phyloP scores from a whole-genome alignment of 2,888 invertebrate genomes.

The Melitaea athalia region DNA sequence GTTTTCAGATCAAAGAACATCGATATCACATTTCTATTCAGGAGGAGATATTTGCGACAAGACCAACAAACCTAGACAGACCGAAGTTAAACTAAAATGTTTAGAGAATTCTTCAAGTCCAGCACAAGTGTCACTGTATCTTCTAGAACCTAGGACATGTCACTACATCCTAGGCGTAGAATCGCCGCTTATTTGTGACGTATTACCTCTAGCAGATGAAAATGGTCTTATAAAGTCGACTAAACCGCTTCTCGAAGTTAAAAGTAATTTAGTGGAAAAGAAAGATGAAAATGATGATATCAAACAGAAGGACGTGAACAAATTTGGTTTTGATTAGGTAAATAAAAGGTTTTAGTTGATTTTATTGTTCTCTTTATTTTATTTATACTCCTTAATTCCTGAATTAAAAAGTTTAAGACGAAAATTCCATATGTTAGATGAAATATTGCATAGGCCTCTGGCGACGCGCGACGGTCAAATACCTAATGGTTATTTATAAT shows the following conservation, averaged over 20 bases:
- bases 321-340: slow-evolving; percentile 60
- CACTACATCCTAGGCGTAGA: slow-evolving; percentile 98
- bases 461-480: no score
- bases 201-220: slow-evolving; percentile 90
- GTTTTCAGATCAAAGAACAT: slow-evolving; percentile 81
- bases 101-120: slow-evolving; percentile 86
- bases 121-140: slow-evolving; percentile 92
- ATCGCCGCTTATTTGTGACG: slow-evolving; percentile 93
- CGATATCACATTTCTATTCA: slow-evolving; percentile 93
- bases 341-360: slow-evolving; percentile 31
- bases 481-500: no score
- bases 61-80: slow-evolving; percentile 88
- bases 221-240: slow-evolving; percentile 84
- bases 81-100: slow-evolving; percentile 93
- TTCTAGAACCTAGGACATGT: slow-evolving; percentile 95
- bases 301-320: slow-evolving; percentile 48
- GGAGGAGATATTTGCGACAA: slow-evolving; percentile 94
- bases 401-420: neutral
- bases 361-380: slow-evolving; percentile 5
- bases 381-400: neutral
- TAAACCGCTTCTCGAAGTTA: slow-evolving; percentile 41
- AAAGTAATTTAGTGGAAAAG: slow-evolving; percentile 43
- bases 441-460: no score
- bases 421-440: no score
- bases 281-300: slow-evolving; percentile 48